Conservation (phyloP, 2,888 invertebrate genomes). For the Tipula vernalis region DNA sequence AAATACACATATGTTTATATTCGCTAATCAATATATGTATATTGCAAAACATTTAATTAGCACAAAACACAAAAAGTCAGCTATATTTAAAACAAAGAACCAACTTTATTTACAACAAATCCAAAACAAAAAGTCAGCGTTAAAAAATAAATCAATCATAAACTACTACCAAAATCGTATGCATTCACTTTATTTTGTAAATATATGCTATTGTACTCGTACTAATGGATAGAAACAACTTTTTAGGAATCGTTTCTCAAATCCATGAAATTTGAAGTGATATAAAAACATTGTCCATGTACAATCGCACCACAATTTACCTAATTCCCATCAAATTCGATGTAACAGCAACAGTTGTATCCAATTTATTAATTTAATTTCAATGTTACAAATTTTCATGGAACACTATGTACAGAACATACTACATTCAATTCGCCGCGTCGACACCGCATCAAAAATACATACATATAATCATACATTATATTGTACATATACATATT, state of each 20-base stretch:
- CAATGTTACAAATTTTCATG: background rate
- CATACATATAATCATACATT: background rate
- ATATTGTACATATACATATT: background rate
- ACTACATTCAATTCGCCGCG: background rate
- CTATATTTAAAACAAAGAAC: background rate
- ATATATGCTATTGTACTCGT: background rate
- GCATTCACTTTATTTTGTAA: background rate
- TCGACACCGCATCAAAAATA: background rate
- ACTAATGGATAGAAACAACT: background rate
- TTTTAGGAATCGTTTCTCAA: background rate
- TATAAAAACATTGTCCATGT: background rate
- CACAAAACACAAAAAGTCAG: background rate
- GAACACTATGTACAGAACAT: background rate
- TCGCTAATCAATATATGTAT: background rate
- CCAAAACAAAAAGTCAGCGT: background rate
- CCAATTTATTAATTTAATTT: background rate
- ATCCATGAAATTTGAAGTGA: background rate
- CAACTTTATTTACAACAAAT: background rate
- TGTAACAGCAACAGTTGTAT: slow-evolving; percentile 4
- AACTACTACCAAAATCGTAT: background rate
- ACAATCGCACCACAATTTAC: background rate
- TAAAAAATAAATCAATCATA: background rate
- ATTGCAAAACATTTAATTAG: background rate
- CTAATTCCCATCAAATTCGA: background rate
- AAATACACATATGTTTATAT: background rate